Base-by-base conservation (phyloP, 2,797 vertebrate species). In the Distichodus sexfasciatus region DNA sequence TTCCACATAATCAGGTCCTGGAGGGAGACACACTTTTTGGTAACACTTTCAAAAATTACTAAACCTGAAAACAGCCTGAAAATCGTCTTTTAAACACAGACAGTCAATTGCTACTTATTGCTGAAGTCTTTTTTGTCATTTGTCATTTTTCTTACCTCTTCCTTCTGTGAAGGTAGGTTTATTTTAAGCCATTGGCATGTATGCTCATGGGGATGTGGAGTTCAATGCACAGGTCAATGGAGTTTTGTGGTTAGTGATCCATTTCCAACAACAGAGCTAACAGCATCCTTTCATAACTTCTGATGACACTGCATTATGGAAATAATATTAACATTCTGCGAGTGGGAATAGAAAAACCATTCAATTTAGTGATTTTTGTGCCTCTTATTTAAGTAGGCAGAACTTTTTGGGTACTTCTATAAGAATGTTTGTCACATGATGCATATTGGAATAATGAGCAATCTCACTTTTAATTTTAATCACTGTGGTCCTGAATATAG, bases 1-100 rank as follows among this genome's bases (percentile, higher is more conserved):
- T 61, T 62, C 33, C 24, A 68, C 63, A 64, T 79, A 73, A 79
- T 73, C 44, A 73, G 69, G 57, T 71, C 62, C 57, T 59, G 38
- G 31, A 67, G 41, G 38, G 47, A 70, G 70, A 58, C 51, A 64
- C 77, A 79, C 71, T 67, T 76, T 74, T 70, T 62, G 66, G 66
- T 62, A 69, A 54, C 51, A 44, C 26, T 65, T 58, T 73, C 62
- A 68, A 70, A 73, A 72, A 79, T 70, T 38, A 67, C 47, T 47
- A 15, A 51, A 71, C 10, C 50, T 66, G 8, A 43, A 36, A 47
- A 73, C 63, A 64, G 43, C 26, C 40, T 58, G 43, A 64, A 66
- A 71, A 68, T 57, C 62, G 36, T 36, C 28, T 14, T 35, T 23
- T 66, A 47, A 63, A 57, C 55, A 65, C 29, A 70, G 35, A 69